phyloP scores from a whole-genome alignment of 2,888 invertebrate genomes.

The Nymphalis polychloros region DNA sequence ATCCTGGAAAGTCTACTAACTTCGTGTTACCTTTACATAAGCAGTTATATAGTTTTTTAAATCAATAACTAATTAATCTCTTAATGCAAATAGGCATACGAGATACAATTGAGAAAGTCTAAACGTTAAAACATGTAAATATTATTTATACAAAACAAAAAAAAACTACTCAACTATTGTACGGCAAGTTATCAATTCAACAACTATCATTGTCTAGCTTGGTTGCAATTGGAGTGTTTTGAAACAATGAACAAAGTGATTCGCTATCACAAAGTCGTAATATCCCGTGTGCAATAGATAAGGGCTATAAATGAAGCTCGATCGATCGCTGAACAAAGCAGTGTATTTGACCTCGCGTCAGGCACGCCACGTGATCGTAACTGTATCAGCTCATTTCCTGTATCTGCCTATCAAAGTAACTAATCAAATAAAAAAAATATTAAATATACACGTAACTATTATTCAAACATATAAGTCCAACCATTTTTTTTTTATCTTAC shows the following conservation, averaged over 20 bases:
- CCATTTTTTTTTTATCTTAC: too few relatives aligned
- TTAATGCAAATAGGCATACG: too few relatives aligned
- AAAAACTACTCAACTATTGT: neutral
- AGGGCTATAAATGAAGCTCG: conserved; percentile 49
- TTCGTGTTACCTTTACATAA: too few relatives aligned
- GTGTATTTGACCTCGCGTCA: conserved; percentile 60
- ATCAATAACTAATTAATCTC: too few relatives aligned
- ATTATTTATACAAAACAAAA: too few relatives aligned
- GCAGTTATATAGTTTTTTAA: too few relatives aligned
- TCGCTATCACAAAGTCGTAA: conserved; percentile 15
- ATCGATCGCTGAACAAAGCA: conserved; percentile 46
- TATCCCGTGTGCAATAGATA: conserved; percentile 40
- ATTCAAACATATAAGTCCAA: too few relatives aligned
- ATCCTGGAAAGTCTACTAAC: too few relatives aligned
- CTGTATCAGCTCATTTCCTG: conserved; percentile 27
- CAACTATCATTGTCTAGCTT: neutral
- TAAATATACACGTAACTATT: too few relatives aligned
- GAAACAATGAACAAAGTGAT: conserved; percentile 14
- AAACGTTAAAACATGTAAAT: too few relatives aligned
- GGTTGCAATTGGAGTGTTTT: conserved; percentile 3
- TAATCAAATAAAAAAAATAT: neutral
- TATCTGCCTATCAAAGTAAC: neutral
- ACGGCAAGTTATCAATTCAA: conserved; percentile 1
- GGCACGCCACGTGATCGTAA: conserved; percentile 37
- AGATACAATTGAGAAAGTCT: too few relatives aligned